These are phyloP conservation scores for Onychomys torridus DNA, from an alignment of 2,797 vertebrate species.

Conservation along the genomic window DNA sequence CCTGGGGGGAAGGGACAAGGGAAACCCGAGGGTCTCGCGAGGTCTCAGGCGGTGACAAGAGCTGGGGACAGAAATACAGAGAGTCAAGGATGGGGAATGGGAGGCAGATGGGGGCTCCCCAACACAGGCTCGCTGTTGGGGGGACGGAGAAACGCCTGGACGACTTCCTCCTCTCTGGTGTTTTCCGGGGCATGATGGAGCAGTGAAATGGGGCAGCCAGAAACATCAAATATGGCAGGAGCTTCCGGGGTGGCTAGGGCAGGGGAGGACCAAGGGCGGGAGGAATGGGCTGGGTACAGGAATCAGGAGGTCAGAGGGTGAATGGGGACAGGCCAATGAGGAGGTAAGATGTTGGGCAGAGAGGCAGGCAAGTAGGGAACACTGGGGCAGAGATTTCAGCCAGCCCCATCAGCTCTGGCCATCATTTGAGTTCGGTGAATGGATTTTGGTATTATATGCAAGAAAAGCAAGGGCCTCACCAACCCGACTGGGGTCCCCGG, in stretches of 20 bases:
- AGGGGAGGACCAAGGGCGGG: background rate
- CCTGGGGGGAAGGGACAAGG: conserved; percentile 84
- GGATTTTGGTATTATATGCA: conserved; percentile 79
- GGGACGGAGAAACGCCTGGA: conserved; percentile 73
- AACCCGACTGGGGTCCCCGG: background rate
- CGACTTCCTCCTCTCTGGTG: conserved; percentile 78
- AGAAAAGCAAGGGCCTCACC: conserved; percentile 69
- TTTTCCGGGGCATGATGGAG: conserved; percentile 72
- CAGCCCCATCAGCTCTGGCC: conserved; percentile 80
- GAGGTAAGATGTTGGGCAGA: background rate
- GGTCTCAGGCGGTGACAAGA: conserved; percentile 87
- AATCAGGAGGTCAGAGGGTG: background rate
- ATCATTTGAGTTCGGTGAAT: conserved; percentile 83
- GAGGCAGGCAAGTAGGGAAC: background rate
- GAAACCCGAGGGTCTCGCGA: conserved; percentile 84
- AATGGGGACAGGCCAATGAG: background rate
- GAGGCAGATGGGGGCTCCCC: conserved; percentile 70
- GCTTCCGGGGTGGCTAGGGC: conserved; percentile 69
- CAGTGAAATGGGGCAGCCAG: conserved; percentile 80
- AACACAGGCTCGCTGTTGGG: conserved; percentile 81
- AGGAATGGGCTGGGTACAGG: background rate
- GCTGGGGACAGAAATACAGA: conserved; percentile 86
- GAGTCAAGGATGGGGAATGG: conserved; percentile 71
- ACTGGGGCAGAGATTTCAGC: background rate
- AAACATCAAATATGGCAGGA: conserved; percentile 82